Conservation (phyloP, 2,888 invertebrate genomes). For the Sylvicola cinctus region DNA sequence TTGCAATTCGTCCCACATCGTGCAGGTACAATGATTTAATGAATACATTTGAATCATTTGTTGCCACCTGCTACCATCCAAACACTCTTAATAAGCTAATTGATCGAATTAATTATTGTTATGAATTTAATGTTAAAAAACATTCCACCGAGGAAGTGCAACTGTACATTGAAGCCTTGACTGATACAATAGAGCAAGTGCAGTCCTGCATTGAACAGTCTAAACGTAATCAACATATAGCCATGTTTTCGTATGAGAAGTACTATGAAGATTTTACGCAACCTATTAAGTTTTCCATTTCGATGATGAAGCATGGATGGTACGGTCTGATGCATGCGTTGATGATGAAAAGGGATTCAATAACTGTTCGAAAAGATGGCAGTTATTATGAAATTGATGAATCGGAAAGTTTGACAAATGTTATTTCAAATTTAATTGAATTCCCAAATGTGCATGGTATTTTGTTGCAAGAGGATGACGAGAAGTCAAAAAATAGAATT, state of each 20-base stretch:
- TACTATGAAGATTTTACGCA: slow-evolving; percentile 63
- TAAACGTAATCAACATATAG: slow-evolving; percentile 19
- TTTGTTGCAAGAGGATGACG: slow-evolving; percentile 1
- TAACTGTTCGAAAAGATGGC: slow-evolving; percentile 4
- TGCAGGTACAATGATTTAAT: slow-evolving; percentile 18
- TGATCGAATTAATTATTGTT: slow-evolving; percentile 6
- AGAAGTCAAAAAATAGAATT: background rate
- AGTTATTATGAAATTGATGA: slow-evolving; percentile 11
- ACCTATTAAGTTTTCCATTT: slow-evolving; percentile 45
- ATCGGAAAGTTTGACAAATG: slow-evolving; percentile 9
- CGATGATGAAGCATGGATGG: slow-evolving; percentile 43
- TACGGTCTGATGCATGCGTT: slow-evolving; percentile 33
- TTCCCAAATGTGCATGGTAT: slow-evolving; percentile 15
- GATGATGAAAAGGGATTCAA: slow-evolving; percentile 18
- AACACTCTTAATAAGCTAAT: slow-evolving; percentile 13
- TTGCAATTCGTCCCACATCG: slow-evolving; percentile 19
- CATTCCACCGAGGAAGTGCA: background rate
- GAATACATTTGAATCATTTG: slow-evolving; percentile 19
- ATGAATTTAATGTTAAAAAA: slow-evolving; percentile 5
- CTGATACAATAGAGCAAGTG: slow-evolving; percentile 16
- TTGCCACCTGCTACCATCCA: slow-evolving; percentile 20
- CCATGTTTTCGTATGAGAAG: slow-evolving; percentile 30
- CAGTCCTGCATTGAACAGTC: slow-evolving; percentile 22
- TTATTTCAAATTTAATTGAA: slow-evolving; percentile 16
- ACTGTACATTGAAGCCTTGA: slow-evolving; percentile 8